Percentiles rank a stretch among this genome's conserved stretches.
Evolutionary conservation across 2,888 invertebrate species (phyloP).

Genomic region (Hydrotaea diabolus): DNA sequence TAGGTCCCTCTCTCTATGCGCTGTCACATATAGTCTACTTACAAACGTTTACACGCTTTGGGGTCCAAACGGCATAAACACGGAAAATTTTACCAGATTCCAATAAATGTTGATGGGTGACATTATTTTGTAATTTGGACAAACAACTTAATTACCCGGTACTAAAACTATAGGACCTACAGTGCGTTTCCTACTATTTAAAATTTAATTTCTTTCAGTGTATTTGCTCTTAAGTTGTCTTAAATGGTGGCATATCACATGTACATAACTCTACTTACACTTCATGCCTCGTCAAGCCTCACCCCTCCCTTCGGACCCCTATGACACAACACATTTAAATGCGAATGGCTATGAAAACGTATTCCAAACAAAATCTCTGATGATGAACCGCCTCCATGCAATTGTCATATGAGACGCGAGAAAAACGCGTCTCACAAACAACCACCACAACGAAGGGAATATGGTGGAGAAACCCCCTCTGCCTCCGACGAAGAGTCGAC

Average conservation of each 20-base stretch:
- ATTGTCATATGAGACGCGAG: neutral
- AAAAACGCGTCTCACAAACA: neutral
- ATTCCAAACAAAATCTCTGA: constrained; percentile 22
- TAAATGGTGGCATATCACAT: constrained; percentile 7
- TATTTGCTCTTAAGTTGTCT: neutral
- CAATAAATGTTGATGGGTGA: too few relatives aligned
- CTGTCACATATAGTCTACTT: too few relatives aligned
- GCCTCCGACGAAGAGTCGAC: too few relatives aligned
- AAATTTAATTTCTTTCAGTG: neutral
- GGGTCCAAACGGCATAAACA: too few relatives aligned
- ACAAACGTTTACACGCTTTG: too few relatives aligned
- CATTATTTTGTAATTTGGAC: too few relatives aligned
- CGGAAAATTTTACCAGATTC: too few relatives aligned
- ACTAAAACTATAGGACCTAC: too few relatives aligned
- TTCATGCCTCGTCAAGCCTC: neutral
- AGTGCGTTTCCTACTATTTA: too few relatives aligned
- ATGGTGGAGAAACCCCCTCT: neutral
- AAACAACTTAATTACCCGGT: too few relatives aligned
- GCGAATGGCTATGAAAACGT: neutral
- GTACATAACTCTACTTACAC: neutral
- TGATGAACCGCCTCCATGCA: constrained; percentile 7
- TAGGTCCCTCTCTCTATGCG: too few relatives aligned
- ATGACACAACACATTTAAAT: neutral
- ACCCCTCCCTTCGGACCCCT: neutral
- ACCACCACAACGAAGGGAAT: neutral